These are phyloP conservation scores for Burhinus oedicnemus DNA, from an alignment of 2,113 vertebrate species.

Conservation along the genomic window DNA sequence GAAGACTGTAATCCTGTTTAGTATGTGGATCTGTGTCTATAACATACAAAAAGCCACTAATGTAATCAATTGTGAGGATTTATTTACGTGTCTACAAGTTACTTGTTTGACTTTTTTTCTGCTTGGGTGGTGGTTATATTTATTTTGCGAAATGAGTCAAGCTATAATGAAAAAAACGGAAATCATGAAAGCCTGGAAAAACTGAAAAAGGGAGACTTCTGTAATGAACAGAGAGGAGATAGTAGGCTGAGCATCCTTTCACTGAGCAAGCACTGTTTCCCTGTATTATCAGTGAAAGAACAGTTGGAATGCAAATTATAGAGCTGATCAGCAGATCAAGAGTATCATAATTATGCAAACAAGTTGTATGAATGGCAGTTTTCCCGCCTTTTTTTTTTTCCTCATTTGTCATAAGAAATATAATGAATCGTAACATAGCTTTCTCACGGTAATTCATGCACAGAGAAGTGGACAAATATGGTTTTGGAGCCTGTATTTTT, in stretches of 20 bases:
- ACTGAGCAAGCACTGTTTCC: neutral
- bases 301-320: neutral
- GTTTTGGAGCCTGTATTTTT: neutral
- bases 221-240: neutral
- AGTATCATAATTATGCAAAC: neutral
- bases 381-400: neutral
- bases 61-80: neutral
- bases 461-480: neutral
- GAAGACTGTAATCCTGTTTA: neutral
- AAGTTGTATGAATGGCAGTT: neutral
- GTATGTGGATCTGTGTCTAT: neutral
- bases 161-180: neutral
- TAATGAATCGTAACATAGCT: neutral
- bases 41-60: neutral
- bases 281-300: neutral
- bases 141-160: neutral
- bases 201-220: neutral
- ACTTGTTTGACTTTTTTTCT: neutral
- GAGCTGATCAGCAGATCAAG: neutral
- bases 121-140: neutral
- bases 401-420: neutral
- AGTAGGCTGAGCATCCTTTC: neutral
- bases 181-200: neutral
- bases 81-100: neutral
- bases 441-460: neutral